Base-by-base conservation (phyloP, 2,113 vertebrate species). In the zebrafish (Danio rerio) region DNA sequence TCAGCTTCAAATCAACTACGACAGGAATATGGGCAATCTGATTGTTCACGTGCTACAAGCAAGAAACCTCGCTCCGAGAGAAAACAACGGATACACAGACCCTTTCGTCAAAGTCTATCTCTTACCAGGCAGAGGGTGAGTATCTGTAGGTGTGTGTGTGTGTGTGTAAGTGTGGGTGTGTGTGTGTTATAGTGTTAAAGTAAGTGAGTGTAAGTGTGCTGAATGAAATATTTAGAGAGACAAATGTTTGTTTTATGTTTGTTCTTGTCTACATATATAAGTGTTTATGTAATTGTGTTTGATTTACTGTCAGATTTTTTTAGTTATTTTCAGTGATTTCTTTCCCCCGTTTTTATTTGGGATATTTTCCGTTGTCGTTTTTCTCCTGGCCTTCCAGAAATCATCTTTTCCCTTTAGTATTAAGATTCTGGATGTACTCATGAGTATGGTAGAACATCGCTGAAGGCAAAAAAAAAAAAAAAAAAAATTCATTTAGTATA, bases 51-150 rank as follows among this genome's bases (percentile, higher is more conserved):
- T 99, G 80, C 96, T 99, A 85, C 98, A 99, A 94, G 98, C 98
- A 84, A 96, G 97, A 92, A 98, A 97, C 90, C 94, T 99, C 66
- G 95, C 94, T 81, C 95, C 94, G 40, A 93, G 97, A 88, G 97
- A 99, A 90, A 98, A 97, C 91, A 98, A 99, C 5, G 95, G 97
- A 78, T 99, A 99, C 91, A 98, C 98, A 0, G 98, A 99, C 80
- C 98, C 98, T 9, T 99, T 99, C 85, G 98, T 99, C 88, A 99
- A 99, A 90, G 97, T 99, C 80, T 99, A 99, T 89, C 96, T 99
- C 78, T 95, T 99, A 80, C 98, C 98, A 20, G 98, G 98, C n/a
- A 94, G 98, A 95, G 97, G 98, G 98, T 99, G 94, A 96, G 98
- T 63, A 68, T 74, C 80, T 52, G 21, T 88, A 61, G 83, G 84